Conservation (phyloP, 2,113 vertebrate species). For the Scomber colias region DNA sequence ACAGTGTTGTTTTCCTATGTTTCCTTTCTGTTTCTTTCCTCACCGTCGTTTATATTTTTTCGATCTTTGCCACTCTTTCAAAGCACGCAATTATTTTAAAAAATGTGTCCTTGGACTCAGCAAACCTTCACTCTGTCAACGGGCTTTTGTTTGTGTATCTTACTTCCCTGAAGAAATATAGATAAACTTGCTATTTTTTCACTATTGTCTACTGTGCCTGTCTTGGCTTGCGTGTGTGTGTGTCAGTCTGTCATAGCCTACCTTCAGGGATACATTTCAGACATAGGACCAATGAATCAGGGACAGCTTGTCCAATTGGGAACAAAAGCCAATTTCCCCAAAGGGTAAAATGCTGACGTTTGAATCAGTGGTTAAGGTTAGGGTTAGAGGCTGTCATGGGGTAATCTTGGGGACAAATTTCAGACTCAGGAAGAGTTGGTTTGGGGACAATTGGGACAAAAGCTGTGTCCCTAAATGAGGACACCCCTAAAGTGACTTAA, state of each 20-base stretch:
- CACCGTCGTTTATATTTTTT: not conserved
- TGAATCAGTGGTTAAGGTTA: too few relatives aligned
- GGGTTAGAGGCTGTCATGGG: too few relatives aligned
- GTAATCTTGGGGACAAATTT: too few relatives aligned
- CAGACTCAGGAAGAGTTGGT: too few relatives aligned
- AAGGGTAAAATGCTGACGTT: too few relatives aligned
- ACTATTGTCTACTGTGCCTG: slow-evolving; percentile 25
- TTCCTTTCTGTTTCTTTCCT: not conserved
- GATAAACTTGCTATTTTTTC: slow-evolving; percentile 26
- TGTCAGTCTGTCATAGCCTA: not conserved
- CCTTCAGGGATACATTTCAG: too few relatives aligned
- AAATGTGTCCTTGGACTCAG: slow-evolving; percentile 52
- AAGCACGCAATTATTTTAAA: slow-evolving; percentile 4
- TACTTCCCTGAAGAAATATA: slow-evolving; percentile 17
- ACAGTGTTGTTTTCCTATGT: not conserved
- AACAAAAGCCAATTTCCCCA: too few relatives aligned
- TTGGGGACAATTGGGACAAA: too few relatives aligned
- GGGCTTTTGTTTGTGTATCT: slow-evolving; percentile 52
- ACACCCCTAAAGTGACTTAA: too few relatives aligned
- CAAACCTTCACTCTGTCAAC: slow-evolving; percentile 31
- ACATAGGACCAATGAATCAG: too few relatives aligned
- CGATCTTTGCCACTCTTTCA: not conserved
- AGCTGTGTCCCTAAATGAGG: too few relatives aligned
- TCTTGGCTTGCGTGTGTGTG: slow-evolving; percentile 16
- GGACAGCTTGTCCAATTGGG: too few relatives aligned